Base-by-base conservation (phyloP, 2,113 vertebrate genomes). In the Chionomys nivalis region DNA sequence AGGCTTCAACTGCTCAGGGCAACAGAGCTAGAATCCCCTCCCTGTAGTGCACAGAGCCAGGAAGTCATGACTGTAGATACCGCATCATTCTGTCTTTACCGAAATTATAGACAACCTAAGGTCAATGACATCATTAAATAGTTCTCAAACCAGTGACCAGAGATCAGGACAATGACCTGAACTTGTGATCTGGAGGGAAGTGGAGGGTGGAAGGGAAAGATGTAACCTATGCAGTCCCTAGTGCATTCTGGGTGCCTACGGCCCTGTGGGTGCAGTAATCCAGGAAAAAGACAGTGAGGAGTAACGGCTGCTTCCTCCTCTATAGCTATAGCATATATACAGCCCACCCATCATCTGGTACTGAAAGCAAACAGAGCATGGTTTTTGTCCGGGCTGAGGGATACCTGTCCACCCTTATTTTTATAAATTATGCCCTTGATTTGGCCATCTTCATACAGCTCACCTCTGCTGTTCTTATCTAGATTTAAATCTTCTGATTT, bases 111-210 rank as follows among this genome's bases (percentile, higher is more conserved):
- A 68, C 17, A 66, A 3, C 7, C 11, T 11, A 14, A n/a, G 49
- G 10, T 0, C n/a, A 11, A 14, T 7, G 0, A 3, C 3, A 8
- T 31, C 8, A 3, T 24, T 12, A 39, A n/a, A 78, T 21, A 7
- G 31, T 2, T 14, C 28, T 8, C 16, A 63, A 75, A 26, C 6
- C 16, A 39, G 26, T 68, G 47, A 70, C 3, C 9, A 33, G 28
- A 14, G 9, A 33, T 44, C 1, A 1, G 24, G 5, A 11, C 36
- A 73, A 39, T 42, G 24, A 19, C 11, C 7, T 17, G 66, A 9
- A 7, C 9, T n/a, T 70, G 85, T 70, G 21, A 52, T 24, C 66
- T 72, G 7, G 21, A 5, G 16, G 2, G 87, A 23, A 68, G 24
- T 68, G 33, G 7, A 75, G 13, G 5, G 12, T 16, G 28, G 36